Evolutionary conservation across 2,888 invertebrate genomes (phyloP), one percentile per base, ranked within the genome.

Genomic region (Merodon equestris): DNA sequence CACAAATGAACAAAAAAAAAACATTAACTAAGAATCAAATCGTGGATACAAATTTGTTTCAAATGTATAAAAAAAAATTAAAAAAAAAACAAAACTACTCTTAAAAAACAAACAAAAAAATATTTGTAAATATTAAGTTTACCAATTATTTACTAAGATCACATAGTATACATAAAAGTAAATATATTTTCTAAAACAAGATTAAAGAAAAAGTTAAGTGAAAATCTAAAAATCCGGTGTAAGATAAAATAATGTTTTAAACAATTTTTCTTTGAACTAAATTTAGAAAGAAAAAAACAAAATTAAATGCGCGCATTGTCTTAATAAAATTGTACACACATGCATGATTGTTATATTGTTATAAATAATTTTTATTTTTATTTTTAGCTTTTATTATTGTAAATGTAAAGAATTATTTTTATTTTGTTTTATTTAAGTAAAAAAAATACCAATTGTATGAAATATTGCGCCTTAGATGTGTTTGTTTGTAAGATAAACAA

Each of bases 141-240:
- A 67, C 45, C 42, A 56, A 61, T 51, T 67, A 57, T 42, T 13
- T n/a, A 54, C 75, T 27, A 27, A 27, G 27, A 27, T 27, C 66
- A 61, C 57, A 68, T 82, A 81, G 81, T 71, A 63, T 82, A 81
- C 81, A 77, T 82, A n/a, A n/a, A n/a, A n/a, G n/a, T n/a, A n/a
- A n/a, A 83, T 83, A 75, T 82, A 83, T 83, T 82, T 83, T 81
- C 82, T 79, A 48, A 45, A 77, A 36, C 40, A 72, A 51, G n/a
- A n/a, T n/a, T n/a, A n/a, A n/a, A n/a, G n/a, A n/a, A n/a, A n/a
- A n/a, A n/a, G n/a, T n/a, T n/a, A n/a, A n/a, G n/a, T n/a, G n/a
- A n/a, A 45, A 15, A 81, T 7, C 3, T 27, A 72, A 61, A 9
- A 81, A 82, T 82, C 53, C 57, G 75, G 72, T 70, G 76, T 81